A percentile compares a stretch with the other conserved stretches of the same genome.
Conservation (phyloP, 2,797 vertebrate species). For the Enteromius thamalakanensis region DNA sequence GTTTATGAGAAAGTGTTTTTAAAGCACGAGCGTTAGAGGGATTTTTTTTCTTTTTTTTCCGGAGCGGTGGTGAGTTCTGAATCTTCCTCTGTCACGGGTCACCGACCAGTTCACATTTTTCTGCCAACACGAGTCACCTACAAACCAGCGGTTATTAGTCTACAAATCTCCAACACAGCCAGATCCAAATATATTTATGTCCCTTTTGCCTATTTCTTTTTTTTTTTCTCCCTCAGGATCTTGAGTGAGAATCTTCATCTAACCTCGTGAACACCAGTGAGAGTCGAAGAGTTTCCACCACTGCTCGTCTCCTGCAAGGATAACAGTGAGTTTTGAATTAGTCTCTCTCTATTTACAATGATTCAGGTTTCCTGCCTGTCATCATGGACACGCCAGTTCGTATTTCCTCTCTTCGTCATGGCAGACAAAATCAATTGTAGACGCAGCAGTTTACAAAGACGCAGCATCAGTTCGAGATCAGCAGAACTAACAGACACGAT, state of each 20-base stretch:
- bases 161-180: slow-evolving; percentile 59
- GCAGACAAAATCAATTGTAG: slow-evolving; percentile 56
- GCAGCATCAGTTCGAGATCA: slow-evolving; percentile 32
- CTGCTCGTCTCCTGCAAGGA: slow-evolving; percentile 35
- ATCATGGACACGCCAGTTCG: slow-evolving; percentile 48
- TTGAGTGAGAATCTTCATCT: slow-evolving; percentile 16
- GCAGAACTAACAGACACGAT: slow-evolving; percentile 47
- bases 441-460: slow-evolving; percentile 48
- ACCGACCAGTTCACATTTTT: slow-evolving; percentile 60
- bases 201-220: slow-evolving; percentile 19
- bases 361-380: slow-evolving; percentile 52
- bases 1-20: slow-evolving; percentile 68
- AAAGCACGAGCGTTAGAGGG: slow-evolving; percentile 65
- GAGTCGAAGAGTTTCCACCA: slow-evolving; percentile 23
- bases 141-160: slow-evolving; percentile 55
- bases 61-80: slow-evolving; percentile 49
- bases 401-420: slow-evolving; percentile 49
- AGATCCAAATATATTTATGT: slow-evolving; percentile 53
- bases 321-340: slow-evolving; percentile 52
- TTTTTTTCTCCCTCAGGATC: slow-evolving; percentile 27
- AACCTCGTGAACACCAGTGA: neutral
- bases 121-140: slow-evolving; percentile 43
- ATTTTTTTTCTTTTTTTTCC: slow-evolving; percentile 61
- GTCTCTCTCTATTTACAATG: slow-evolving; percentile 35
- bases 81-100: slow-evolving; percentile 62